Percentiles rank a stretch among this genome's conserved stretches.
These are phyloP conservation scores for Poeciliopsis infans DNA, from an alignment of 2,797 vertebrate species.

Conservation along the genomic window DNA sequence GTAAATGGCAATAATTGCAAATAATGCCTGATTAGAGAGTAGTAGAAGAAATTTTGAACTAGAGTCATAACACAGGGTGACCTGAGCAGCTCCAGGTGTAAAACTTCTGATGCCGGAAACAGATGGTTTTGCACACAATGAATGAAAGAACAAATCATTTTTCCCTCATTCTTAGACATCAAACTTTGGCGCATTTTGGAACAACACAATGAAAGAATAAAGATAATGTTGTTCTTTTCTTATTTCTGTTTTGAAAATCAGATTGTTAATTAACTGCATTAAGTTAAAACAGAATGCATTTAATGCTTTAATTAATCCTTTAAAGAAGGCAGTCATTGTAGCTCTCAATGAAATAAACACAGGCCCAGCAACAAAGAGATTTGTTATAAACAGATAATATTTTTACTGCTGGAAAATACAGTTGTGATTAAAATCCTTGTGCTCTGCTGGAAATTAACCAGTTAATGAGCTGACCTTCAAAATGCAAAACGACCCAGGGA, in stretches of 20 bases:
- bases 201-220: neutral
- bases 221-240: neutral
- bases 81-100: neutral
- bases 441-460: neutral
- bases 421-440: neutral
- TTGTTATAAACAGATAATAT: neutral
- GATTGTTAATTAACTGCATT: neutral
- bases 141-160: neutral
- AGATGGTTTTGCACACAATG: neutral
- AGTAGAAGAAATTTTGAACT: neutral
- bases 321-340: neutral
- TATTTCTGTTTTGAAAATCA: neutral
- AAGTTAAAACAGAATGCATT: neutral
- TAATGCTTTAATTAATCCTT: neutral
- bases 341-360: neutral
- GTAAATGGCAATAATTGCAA: neutral
- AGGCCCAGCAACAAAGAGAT: neutral
- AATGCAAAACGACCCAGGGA: neutral
- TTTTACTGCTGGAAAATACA: neutral
- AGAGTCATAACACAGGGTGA: neutral
- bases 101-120: neutral
- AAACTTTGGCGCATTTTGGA: neutral
- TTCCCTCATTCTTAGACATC: neutral
- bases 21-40: neutral
- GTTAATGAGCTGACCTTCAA: neutral